Evolutionary conservation across 2,113 vertebrate genomes (phyloP), one percentile per base, ranked within the genome.

Genomic region (Phaethornis superciliosus): DNA sequence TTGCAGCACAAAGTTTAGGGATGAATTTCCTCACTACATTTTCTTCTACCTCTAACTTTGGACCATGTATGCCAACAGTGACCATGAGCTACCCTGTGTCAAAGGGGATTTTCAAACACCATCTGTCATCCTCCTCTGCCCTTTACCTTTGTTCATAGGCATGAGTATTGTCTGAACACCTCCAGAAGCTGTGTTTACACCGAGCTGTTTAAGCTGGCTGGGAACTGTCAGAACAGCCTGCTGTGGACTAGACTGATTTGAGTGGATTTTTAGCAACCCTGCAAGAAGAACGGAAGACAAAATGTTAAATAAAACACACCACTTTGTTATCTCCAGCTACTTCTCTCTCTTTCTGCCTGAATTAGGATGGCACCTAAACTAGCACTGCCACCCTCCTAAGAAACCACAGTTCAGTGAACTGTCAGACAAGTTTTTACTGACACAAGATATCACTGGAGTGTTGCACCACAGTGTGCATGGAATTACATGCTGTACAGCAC

Each of bases 201-300:
- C 98, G 85, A 99, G 98, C 94, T 99, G 99, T 92, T 99, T 99
- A 78, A 99, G 98, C 96, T 99, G 99, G 98, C 98, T 99, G 90
- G 99, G 99, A 93, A 99, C 98, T 8, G 99, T 99, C 95, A 99
- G 95, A 88, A 99, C 98, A 8, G 99, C 99, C 96, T 99, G 99
- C 95, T 99, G 99, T 67, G 98, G 97, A 96, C 93, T 98, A 95
- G 98, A 97, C 54, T 98, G 98, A 90, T 98, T 98, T 87, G 99
- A 98, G 95, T 99, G 99, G 96, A 99, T 98, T 98, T 99, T 99
- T 94, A 99, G 96, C 98, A 99, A 98, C 47, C 99, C 99, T 99
- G 96, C 46, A 96, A 88, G 54, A 94, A 96, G 62, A 94, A 96
- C 90, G 90, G 76, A 75, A 92, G 96, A 95, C 95, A 93, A 96